phyloP scores from a whole-genome alignment of 2,113 vertebrate genomes.

The Epinephelus lanceolatus region DNA sequence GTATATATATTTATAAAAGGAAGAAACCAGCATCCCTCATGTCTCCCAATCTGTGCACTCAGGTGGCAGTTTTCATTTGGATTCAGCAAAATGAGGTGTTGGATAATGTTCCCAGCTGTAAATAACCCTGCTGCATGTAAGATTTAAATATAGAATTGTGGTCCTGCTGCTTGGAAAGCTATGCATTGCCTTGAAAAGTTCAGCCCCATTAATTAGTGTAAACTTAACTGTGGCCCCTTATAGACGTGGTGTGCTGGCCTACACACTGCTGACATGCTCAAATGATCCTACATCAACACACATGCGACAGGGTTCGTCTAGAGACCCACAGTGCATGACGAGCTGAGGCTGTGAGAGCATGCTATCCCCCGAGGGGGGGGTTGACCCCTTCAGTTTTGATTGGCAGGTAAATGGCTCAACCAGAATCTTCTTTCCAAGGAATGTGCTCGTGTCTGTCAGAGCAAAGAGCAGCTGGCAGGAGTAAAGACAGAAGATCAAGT shows the following conservation, averaged over 20 bases:
- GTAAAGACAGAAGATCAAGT: conserved; percentile 83
- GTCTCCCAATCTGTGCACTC: conserved; percentile 38
- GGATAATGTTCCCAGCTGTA: conserved; percentile 83
- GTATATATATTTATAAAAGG: background rate
- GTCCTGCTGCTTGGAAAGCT: conserved; percentile 80
- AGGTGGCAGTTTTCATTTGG: conserved; percentile 69
- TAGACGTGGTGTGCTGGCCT: conserved; percentile 77
- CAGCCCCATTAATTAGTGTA: conserved; percentile 85
- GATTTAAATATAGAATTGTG: conserved; percentile 83
- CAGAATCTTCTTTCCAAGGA: conserved; percentile 84
- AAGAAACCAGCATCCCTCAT: conserved; percentile 15
- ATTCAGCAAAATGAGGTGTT: conserved; percentile 82
- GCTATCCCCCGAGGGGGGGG: conserved; percentile 47
- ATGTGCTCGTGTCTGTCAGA: conserved; percentile 87
- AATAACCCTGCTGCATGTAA: conserved; percentile 81
- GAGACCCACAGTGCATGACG: conserved; percentile 43
- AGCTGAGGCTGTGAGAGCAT: conserved; percentile 35
- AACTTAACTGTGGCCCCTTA: conserved; percentile 85
- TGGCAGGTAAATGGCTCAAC: conserved; percentile 81
- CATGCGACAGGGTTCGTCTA: conserved; percentile 68
- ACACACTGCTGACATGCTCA: conserved; percentile 79
- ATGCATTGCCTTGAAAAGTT: conserved; percentile 84
- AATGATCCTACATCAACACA: conserved; percentile 84
- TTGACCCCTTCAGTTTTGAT: conserved; percentile 80
- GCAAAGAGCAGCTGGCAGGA: conserved; percentile 87